phyloP scores from a whole-genome alignment of 2,888 invertebrate species.

The Melanargia galathea region DNA sequence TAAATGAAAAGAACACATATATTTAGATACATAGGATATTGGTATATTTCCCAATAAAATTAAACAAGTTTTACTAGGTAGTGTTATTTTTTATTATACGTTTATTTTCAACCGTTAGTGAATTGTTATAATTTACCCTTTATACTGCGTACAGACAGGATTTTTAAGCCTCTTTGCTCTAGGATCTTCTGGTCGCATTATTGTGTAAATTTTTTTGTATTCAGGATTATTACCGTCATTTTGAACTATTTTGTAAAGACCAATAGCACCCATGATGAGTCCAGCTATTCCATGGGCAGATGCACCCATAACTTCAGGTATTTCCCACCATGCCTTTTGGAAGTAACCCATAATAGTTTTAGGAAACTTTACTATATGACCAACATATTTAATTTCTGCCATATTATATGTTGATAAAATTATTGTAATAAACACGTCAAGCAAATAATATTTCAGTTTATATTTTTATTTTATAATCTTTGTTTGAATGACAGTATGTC shows the following conservation, averaged over 20 bases:
- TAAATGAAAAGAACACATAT: too few relatives aligned
- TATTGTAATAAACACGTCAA: neutral
- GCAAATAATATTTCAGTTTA: too few relatives aligned
- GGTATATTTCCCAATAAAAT: too few relatives aligned
- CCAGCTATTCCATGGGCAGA: constrained; percentile 82
- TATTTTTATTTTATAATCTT: too few relatives aligned
- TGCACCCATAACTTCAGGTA: constrained; percentile 86
- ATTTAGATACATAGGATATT: too few relatives aligned
- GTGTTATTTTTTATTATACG: too few relatives aligned
- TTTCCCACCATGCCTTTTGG: constrained; percentile 82
- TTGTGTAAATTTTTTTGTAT: constrained; percentile 82
- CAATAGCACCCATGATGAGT: constrained; percentile 69
- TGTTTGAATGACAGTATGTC: too few relatives aligned
- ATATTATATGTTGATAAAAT: constrained; percentile 27
- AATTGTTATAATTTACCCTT: constrained; percentile 14
- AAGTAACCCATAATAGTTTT: constrained; percentile 57
- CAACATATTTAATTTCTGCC: constrained; percentile 51
- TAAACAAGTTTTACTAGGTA: too few relatives aligned
- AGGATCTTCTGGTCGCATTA: constrained; percentile 85
- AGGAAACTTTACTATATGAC: constrained; percentile 57
- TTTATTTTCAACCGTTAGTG: too few relatives aligned
- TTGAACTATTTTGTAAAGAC: constrained; percentile 67
- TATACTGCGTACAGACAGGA: constrained; percentile 56
- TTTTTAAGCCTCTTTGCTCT: constrained; percentile 67
- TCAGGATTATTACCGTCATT: constrained; percentile 85